These are phyloP conservation scores for Epinotia bilunana DNA, from an alignment of 2,888 invertebrate genomes.

Conservation along the genomic window DNA sequence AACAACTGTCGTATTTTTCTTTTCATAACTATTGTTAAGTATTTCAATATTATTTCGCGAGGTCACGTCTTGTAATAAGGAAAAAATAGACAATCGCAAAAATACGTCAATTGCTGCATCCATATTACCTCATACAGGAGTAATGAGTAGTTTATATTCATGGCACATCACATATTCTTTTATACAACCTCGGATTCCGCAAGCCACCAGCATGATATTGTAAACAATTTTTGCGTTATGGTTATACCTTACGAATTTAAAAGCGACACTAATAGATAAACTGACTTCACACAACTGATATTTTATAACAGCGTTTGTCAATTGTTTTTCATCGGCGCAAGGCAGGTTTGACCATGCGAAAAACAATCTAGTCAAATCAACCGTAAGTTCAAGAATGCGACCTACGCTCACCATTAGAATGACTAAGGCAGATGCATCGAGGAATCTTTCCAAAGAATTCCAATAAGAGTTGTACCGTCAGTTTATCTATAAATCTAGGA, in stretches of 20 bases:
- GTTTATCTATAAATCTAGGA: constrained; percentile 27
- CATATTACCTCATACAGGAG: constrained; percentile 36
- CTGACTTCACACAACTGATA: constrained; percentile 11
- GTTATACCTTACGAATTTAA: constrained; percentile 23
- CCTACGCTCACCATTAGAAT: not conserved
- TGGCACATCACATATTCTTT: constrained; percentile 36
- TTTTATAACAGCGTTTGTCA: not conserved
- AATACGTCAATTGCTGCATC: constrained; percentile 38
- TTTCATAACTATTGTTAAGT: constrained; percentile 7
- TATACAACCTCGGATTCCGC: constrained; percentile 36
- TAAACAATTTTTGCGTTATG: constrained; percentile 30
- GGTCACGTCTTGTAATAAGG: constrained; percentile 35
- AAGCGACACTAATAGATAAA: constrained; percentile 32
- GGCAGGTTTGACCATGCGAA: not conserved
- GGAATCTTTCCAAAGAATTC: not conserved
- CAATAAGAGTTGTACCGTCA: not conserved
- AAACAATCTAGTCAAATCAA: not conserved
- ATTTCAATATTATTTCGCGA: constrained; percentile 16
- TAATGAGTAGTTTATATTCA: constrained; percentile 44
- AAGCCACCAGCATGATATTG: constrained; percentile 34
- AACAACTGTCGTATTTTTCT: constrained; percentile 16
- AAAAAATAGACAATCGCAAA: constrained; percentile 33
- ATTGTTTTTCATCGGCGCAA: not conserved
- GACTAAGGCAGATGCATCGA: not conserved
- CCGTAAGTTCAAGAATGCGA: not conserved